These are phyloP conservation scores for Perognathus longimembris DNA, from an alignment of 2,113 vertebrate species.

Conservation along the genomic window DNA sequence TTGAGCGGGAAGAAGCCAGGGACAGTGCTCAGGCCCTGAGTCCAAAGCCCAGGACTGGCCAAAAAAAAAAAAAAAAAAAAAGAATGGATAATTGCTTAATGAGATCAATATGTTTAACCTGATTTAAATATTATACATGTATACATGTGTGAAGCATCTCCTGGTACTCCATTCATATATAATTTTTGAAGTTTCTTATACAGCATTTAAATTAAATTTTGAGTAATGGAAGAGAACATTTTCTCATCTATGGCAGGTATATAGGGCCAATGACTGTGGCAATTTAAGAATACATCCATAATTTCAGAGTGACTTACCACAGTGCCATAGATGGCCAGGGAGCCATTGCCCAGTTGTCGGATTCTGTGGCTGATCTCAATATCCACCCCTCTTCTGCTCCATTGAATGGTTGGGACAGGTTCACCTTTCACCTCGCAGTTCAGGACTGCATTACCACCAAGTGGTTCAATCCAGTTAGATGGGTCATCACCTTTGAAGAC, in stretches of 20 bases:
- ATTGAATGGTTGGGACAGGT: constrained; percentile 94
- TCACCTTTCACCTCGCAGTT: constrained; percentile 97
- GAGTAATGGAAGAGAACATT: not conserved
- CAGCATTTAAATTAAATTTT: too few relatives aligned
- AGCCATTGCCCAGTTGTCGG: constrained; percentile 94
- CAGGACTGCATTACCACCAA: constrained; percentile 94
- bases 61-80: too few relatives aligned
- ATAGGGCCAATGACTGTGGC: not conserved
- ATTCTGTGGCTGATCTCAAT: constrained; percentile 91
- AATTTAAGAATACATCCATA: not conserved
- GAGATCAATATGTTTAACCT: not conserved
- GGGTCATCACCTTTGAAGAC: constrained; percentile 94
- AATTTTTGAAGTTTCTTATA: too few relatives aligned
- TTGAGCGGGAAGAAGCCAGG: too few relatives aligned
- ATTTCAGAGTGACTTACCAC: constrained; percentile 87
- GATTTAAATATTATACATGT: not conserved
- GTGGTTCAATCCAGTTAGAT: constrained; percentile 92
- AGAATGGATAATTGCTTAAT: not conserved
- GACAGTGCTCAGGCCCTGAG: too few relatives aligned
- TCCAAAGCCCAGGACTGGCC: too few relatives aligned
- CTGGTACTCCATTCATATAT: not conserved
- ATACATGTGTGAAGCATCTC: not conserved
- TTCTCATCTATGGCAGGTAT: not conserved
- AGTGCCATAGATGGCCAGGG: constrained; percentile 96
- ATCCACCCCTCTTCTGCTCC: constrained; percentile 93